phyloP scores from a whole-genome alignment of 2,797 vertebrate species.

The Ctenosaura bakeri region DNA sequence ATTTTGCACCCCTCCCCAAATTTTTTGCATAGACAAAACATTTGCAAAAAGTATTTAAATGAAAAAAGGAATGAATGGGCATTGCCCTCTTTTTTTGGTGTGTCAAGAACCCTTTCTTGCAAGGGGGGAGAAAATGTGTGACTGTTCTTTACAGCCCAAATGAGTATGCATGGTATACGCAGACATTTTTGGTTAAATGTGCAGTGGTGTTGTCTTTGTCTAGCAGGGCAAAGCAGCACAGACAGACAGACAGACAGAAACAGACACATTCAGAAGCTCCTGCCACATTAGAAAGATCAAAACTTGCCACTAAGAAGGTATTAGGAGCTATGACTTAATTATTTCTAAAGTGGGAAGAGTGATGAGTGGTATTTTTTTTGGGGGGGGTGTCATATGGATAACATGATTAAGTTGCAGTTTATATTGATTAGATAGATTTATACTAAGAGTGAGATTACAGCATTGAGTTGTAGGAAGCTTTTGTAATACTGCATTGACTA shows the following conservation, averaged over 20 bases:
- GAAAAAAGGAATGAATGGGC: too few species aligned
- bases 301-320: not conserved
- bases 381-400: not conserved
- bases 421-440: constrained; percentile 54
- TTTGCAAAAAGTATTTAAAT: too few species aligned
- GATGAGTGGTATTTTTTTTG: not conserved
- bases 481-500: constrained; percentile 46
- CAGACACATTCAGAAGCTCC: too few species aligned
- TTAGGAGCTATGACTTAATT: constrained; percentile 40
- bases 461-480: constrained; percentile 40
- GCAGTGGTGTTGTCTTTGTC: not conserved
- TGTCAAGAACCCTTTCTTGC: too few species aligned
- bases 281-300: not conserved
- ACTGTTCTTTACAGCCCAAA: too few species aligned
- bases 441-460: constrained; percentile 50
- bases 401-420: constrained; percentile 48
- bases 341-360: constrained; percentile 26
- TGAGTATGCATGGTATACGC: too few species aligned
- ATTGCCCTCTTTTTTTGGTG: too few species aligned
- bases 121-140: too few species aligned
- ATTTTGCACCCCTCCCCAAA: too few species aligned
- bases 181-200: not conserved
- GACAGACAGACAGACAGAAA: not conserved
- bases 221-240: not conserved
- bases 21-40: too few species aligned